These are phyloP conservation scores for Cisticola juncidis DNA, from an alignment of 2,113 vertebrate species.

Conservation along the genomic window DNA sequence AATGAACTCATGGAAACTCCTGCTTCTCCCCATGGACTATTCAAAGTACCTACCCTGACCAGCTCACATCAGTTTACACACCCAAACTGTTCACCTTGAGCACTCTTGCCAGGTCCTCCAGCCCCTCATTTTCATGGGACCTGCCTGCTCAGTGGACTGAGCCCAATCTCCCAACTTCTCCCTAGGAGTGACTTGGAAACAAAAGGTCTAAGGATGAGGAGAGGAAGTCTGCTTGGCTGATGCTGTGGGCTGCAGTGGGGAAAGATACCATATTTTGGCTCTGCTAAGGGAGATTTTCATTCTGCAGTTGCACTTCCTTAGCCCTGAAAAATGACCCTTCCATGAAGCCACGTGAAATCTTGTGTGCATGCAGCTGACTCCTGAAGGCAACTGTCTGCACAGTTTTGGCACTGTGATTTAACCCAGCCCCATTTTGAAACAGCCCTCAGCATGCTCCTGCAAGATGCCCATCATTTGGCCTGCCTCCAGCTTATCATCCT, in stretches of 20 bases:
- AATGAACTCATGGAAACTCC: background rate
- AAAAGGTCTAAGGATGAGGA: background rate
- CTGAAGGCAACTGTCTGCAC: accelerated
- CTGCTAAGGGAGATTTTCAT: background rate
- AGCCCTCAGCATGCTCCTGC: background rate
- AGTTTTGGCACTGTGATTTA: background rate
- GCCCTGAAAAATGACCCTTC: background rate
- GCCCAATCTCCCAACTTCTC: background rate
- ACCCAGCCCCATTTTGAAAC: background rate
- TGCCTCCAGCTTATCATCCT: background rate
- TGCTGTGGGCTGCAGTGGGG: background rate
- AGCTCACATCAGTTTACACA: background rate
- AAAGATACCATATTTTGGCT: background rate
- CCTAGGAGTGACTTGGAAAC: background rate
- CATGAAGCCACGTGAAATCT: background rate
- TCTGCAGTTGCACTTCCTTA: background rate
- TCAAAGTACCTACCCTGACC: background rate
- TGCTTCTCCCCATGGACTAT: background rate
- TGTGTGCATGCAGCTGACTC: background rate
- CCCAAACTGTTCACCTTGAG: background rate
- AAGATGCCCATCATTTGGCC: background rate
- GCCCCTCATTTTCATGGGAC: background rate
- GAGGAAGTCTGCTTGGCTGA: background rate
- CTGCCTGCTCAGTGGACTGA: background rate
- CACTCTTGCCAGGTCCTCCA: background rate